Evolutionary conservation across 2,888 invertebrate genomes (phyloP).

Genomic region (Limnephilus rhombicus): DNA sequence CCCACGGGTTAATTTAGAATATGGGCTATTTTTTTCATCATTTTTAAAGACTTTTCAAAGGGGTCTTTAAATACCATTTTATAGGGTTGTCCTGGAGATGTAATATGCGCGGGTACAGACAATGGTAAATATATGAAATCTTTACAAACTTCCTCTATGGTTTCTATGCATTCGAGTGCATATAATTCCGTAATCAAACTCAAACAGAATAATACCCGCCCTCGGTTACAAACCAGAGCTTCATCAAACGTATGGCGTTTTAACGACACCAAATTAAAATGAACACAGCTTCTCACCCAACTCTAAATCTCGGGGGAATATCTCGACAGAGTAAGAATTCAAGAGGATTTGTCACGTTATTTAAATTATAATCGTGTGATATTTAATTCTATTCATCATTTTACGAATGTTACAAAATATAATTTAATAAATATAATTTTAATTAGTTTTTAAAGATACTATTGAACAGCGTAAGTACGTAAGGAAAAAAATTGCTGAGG

Average conservation of each 20-base stretch:
- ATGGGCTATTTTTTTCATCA: too few species aligned
- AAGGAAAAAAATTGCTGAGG: too few species aligned
- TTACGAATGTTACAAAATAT: too few species aligned
- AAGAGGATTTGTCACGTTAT: neutral
- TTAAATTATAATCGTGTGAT: neutral
- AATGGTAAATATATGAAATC: neutral
- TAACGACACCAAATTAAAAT: conserved; percentile 35
- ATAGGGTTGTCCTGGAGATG: too few species aligned
- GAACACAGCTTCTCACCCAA: conserved; percentile 17
- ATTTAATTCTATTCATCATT: too few species aligned
- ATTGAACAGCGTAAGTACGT: too few species aligned
- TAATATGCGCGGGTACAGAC: neutral
- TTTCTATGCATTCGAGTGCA: neutral
- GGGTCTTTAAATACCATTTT: too few species aligned
- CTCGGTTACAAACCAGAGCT: neutral
- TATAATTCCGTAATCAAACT: neutral
- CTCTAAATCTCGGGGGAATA: conserved; percentile 38
- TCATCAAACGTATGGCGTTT: neutral
- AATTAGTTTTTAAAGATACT: too few species aligned
- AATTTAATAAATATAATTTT: too few species aligned
- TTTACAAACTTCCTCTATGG: neutral
- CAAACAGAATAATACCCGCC: neutral
- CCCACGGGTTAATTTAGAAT: too few species aligned
- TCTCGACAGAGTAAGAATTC: neutral
- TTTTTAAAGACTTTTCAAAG: too few species aligned